Percentiles rank a stretch among this genome's conserved stretches.
phyloP scores from a whole-genome alignment of 64 coral and sea anemone genomes.

The Dendrophyllia cribrosa region DNA sequence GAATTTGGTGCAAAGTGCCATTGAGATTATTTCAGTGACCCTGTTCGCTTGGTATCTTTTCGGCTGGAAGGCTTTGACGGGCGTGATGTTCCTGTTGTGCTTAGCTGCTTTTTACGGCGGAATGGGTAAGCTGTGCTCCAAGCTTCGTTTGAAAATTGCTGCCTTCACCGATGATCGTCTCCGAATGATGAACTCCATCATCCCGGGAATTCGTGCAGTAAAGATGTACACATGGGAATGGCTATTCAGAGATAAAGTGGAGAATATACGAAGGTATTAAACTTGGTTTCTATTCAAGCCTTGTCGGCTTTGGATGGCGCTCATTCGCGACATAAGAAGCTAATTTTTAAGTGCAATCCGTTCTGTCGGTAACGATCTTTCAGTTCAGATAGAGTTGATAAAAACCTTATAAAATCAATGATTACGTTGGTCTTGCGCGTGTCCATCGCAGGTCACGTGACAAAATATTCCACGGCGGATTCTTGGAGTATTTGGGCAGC shows the following conservation, averaged over 20 bases:
- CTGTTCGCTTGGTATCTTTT: constrained; percentile 68
- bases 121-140: constrained; percentile 63
- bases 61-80: constrained; percentile 57
- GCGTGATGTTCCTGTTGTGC: constrained; percentile 65
- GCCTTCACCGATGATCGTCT: constrained; percentile 75
- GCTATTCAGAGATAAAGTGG: constrained; percentile 65
- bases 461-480: too few species aligned
- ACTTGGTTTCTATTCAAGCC: too few species aligned
- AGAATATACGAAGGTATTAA: constrained; percentile 66
- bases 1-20: neutral
- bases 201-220: constrained; percentile 65
- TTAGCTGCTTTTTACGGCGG: constrained; percentile 41
- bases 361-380: too few species aligned
- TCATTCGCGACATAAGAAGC: too few species aligned
- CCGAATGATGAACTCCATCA: constrained; percentile 57
- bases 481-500: too few species aligned
- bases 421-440: too few species aligned
- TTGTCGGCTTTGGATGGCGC: too few species aligned
- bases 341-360: too few species aligned
- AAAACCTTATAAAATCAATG: too few species aligned
- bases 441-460: too few species aligned
- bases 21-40: constrained; percentile 13
- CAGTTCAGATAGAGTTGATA: too few species aligned
- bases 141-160: constrained; percentile 63
- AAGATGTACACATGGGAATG: constrained; percentile 81